These are phyloP conservation scores for Spea bombifrons DNA, from an alignment of 2,113 vertebrate genomes.

Conservation along the genomic window DNA sequence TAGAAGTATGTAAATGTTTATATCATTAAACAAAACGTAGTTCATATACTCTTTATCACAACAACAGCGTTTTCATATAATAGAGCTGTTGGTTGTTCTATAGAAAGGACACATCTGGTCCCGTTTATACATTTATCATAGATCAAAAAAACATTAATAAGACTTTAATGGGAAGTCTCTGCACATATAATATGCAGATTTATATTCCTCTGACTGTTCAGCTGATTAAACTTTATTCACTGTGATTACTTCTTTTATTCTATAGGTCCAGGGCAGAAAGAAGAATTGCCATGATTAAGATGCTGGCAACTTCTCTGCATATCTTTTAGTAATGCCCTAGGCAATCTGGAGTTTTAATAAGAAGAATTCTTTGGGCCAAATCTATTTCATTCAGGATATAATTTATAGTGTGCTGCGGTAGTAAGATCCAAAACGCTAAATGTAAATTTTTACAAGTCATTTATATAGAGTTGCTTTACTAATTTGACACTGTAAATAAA, in stretches of 20 bases:
- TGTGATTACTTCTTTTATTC: conserved; percentile 20
- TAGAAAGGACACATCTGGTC: neutral
- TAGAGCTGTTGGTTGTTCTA: neutral
- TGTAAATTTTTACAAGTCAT: conserved; percentile 18
- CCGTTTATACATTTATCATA: neutral
- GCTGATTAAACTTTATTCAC: conserved; percentile 26
- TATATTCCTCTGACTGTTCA: conserved; percentile 13
- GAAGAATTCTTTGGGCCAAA: neutral
- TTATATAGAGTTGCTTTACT: conserved; percentile 5
- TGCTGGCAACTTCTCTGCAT: conserved; percentile 21
- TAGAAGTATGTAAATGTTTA: too few species aligned
- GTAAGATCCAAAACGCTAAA: neutral
- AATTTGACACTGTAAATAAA: conserved; percentile 20
- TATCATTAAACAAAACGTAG: too few species aligned
- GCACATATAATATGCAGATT: conserved; percentile 16
- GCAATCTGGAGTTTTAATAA: conserved; percentile 7
- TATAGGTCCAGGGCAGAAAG: conserved; percentile 15
- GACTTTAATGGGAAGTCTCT: neutral
- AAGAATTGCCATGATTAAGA: conserved; percentile 14
- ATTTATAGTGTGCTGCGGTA: neutral
- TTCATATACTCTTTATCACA: too few species aligned
- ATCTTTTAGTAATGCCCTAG: conserved; percentile 9
- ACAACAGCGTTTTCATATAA: too few species aligned
- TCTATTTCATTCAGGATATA: neutral
- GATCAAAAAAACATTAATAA: neutral